phyloP scores from a whole-genome alignment of 35 echinoderm and acorn worm species.

The Diadema setosum region DNA sequence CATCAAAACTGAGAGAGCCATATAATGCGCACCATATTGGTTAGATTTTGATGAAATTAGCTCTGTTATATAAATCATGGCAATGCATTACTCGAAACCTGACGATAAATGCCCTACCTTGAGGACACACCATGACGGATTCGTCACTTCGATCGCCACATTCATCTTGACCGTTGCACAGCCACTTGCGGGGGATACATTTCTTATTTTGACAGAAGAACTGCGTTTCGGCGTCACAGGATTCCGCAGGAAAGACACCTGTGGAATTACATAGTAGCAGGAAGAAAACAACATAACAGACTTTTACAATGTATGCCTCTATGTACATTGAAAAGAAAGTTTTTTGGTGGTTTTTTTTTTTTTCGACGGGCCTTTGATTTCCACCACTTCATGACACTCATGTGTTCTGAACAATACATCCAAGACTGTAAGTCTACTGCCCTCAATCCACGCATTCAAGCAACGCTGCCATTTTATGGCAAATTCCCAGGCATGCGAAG shows the following conservation, averaged over 20 bases:
- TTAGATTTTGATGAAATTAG: no score
- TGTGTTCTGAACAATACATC: neutral
- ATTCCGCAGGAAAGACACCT: neutral
- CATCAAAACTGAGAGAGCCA: no score
- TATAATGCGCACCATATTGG: no score
- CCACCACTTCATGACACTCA: neutral
- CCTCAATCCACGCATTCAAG: no score
- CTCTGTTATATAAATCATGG: no score
- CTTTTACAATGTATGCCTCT: neutral
- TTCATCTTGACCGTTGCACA: conserved; percentile 19
- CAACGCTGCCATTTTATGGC: no score
- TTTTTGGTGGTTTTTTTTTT: neutral
- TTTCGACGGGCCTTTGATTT: neutral
- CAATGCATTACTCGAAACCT: no score
- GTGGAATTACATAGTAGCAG: neutral
- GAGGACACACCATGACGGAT: neutral
- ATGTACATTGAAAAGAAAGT: neutral
- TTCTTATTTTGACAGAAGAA: conserved; percentile 15
- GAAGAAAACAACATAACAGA: neutral
- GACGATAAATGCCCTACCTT: conserved; percentile 24
- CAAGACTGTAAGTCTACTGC: no score
- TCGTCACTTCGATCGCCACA: conserved; percentile 37
- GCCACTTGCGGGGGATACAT: conserved; percentile 36
- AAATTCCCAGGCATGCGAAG: no score
- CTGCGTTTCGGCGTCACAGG: neutral